Evolutionary conservation across 2,888 invertebrate species (phyloP), one percentile per base, ranked within the genome.

Genomic region (Omphaloscelis lunosa): DNA sequence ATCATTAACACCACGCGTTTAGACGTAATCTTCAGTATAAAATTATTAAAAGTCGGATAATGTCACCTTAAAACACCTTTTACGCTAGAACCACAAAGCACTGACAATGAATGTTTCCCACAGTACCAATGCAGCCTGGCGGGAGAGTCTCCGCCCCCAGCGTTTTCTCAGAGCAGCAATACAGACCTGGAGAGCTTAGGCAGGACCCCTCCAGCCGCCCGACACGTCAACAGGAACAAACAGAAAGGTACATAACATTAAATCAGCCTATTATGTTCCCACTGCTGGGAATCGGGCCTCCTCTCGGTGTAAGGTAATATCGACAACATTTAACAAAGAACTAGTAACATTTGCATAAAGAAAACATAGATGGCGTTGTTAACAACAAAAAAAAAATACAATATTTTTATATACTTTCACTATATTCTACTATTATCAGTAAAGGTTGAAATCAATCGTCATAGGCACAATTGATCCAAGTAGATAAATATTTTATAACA

Each of bases 111-210:
- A 53, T 62, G 1, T 48, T 72, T 39, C 34, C 72, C 86, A 93
- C 93, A 94, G 94, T 80, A 95, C 94, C 79, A 65, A 39, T 59
- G 68, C 75, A 34, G 91, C 12, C 82, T 90, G 58, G 85, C 91
- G 23, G 91, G 93, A 20, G 95, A 96, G 53, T 91, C 92, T 65
- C 90, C 89, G 15, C 85, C 90, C 5, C 87, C 89, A 0, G 90
- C 91, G 63, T 93, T 93, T 70, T 70, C 84, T 82, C 95, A 94
- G 83, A 95, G 95, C 93, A 96, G 96, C 91, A 95, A 93, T 88
- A 96, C 96, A 0, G 96, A 96, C 87, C 89, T 94, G 17, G 96
- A 96, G 82, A 96, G 96, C 80, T 92, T 96, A 12, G 95, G 96
- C 59, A 91, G 96, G n/a, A 96, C 96, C 0, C 96, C 96, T 2